Percentiles rank a stretch among this genome's conserved stretches.
Conservation (phyloP, 2,888 invertebrate genomes). For the Dusona sp. region DNA sequence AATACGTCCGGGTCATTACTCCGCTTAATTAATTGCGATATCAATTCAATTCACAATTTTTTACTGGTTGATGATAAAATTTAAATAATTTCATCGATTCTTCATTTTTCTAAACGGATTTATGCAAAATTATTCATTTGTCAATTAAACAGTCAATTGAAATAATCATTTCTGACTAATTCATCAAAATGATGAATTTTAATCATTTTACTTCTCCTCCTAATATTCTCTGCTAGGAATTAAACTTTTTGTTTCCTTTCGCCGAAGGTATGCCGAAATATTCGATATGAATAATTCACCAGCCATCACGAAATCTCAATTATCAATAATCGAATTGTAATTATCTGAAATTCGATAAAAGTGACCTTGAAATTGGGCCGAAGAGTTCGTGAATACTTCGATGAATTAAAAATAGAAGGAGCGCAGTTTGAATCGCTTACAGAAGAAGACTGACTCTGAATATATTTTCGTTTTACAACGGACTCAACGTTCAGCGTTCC, state of each 20-base stretch:
- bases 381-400: not conserved
- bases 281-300: not conserved
- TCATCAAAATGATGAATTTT: not conserved
- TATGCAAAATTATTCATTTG: not conserved
- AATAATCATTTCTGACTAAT: not conserved
- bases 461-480: conserved; percentile 24
- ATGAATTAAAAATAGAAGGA: conserved; percentile 1
- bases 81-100: not conserved
- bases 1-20: not conserved
- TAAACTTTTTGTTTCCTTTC: not conserved
- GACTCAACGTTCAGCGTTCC: not conserved
- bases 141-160: not conserved
- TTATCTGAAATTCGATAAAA: not conserved
- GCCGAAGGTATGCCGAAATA: not conserved
- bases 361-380: not conserved
- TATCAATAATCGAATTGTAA: not conserved
- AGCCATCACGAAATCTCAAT: not conserved
- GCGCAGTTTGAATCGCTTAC: not conserved
- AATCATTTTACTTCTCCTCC: not conserved
- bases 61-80: not conserved
- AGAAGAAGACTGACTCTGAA: not conserved
- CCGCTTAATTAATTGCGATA: not conserved
- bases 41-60: not conserved
- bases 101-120: not conserved
- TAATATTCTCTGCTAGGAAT: not conserved